Evolutionary conservation across 2,888 invertebrate species (phyloP).

Genomic region (Craniophora ligustri): DNA sequence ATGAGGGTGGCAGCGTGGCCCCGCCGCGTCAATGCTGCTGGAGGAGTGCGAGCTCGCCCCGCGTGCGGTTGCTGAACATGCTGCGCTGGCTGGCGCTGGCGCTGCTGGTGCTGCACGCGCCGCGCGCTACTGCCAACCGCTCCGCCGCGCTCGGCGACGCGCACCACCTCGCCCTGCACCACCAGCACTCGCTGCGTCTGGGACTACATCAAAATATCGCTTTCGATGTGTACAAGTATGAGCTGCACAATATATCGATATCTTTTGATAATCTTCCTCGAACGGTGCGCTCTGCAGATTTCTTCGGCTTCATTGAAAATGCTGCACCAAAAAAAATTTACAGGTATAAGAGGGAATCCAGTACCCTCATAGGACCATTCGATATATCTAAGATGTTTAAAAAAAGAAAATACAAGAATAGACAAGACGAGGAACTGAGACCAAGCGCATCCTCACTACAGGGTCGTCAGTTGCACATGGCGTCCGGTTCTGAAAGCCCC

Average conservation of each 20-base stretch:
- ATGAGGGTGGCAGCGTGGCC: background rate
- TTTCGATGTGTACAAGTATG: slow-evolving; percentile 22
- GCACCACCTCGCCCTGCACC: slow-evolving; percentile 8
- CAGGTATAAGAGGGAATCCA: slow-evolving; percentile 62
- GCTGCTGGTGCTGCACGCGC: background rate
- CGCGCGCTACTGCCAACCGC: slow-evolving; percentile 4
- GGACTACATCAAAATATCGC: background rate
- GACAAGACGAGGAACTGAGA: slow-evolving; percentile 30
- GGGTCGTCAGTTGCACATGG: slow-evolving; percentile 14
- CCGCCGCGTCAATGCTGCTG: background rate
- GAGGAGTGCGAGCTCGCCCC: slow-evolving; percentile 4
- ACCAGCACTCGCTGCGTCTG: slow-evolving; percentile 1
- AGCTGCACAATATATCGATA: slow-evolving; percentile 24
- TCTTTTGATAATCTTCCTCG: slow-evolving; percentile 5
- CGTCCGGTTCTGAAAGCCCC: background rate
- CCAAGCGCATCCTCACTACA: slow-evolving; percentile 65
- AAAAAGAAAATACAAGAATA: slow-evolving; percentile 60
- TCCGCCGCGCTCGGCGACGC: slow-evolving; percentile 2
- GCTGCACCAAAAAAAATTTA: slow-evolving; percentile 8
- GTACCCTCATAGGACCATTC: slow-evolving; percentile 75
- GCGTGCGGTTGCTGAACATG: slow-evolving; percentile 16
- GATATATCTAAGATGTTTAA: slow-evolving; percentile 76
- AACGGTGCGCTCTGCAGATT: background rate
- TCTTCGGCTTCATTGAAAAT: slow-evolving; percentile 20
- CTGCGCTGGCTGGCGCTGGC: too few relatives aligned